Conservation (phyloP, 1,140 invertebrate genomes). For the Cherax destructor region DNA sequence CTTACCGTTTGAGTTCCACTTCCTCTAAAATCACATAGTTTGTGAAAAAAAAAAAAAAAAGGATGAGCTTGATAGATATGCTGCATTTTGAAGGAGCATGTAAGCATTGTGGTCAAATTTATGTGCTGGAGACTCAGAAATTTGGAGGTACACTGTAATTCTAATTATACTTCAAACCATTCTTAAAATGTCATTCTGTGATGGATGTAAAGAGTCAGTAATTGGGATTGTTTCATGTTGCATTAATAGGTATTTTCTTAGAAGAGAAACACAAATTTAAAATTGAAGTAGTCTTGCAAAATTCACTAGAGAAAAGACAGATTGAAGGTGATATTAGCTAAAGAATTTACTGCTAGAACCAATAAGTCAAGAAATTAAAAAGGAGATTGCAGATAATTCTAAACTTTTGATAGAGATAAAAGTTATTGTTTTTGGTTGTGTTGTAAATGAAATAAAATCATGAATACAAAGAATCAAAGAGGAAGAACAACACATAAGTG, state of each 20-base stretch:
- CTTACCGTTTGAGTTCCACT: not conserved
- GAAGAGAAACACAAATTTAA: not conserved
- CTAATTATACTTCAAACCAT: not conserved
- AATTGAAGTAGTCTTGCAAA: too few relatives aligned
- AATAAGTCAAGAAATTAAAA: too few relatives aligned
- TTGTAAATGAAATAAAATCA: too few relatives aligned
- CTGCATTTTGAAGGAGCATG: slow-evolving; percentile 15
- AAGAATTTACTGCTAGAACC: too few relatives aligned
- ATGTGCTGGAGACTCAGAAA: not conserved
- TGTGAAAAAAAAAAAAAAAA: not conserved
- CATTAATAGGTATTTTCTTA: not conserved
- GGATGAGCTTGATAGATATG: not conserved
- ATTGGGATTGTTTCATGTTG: not conserved
- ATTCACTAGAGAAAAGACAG: too few relatives aligned
- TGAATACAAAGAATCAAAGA: too few relatives aligned
- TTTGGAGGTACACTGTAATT: not conserved
- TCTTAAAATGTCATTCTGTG: not conserved
- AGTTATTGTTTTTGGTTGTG: too few relatives aligned
- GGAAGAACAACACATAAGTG: too few relatives aligned
- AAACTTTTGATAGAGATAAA: too few relatives aligned
- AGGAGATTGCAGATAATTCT: too few relatives aligned
- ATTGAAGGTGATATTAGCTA: too few relatives aligned
- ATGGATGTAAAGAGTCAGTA: not conserved
- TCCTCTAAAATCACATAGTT: not conserved
- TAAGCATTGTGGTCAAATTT: not conserved